Percentiles rank a stretch among this genome's conserved stretches.
These are phyloP conservation scores for Leptarthrus brevirostris DNA, from an alignment of 2,888 invertebrate genomes.

Conservation along the genomic window DNA sequence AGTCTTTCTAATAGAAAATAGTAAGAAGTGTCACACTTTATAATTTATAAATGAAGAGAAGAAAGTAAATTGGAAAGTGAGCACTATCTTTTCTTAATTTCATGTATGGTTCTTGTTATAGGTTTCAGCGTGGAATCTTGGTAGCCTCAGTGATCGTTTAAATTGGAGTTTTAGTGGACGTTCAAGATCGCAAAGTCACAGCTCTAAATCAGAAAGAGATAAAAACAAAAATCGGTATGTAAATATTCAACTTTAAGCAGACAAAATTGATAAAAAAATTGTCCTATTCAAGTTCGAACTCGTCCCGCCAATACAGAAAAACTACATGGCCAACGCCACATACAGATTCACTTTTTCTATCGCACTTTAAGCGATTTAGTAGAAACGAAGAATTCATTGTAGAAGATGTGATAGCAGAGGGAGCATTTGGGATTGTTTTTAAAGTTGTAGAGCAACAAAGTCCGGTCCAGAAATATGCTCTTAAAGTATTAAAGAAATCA, in stretches of 20 bases:
- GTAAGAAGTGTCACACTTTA: no score
- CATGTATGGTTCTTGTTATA: slow-evolving; percentile 53
- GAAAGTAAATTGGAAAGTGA: no score
- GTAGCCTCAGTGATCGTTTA: slow-evolving; percentile 59
- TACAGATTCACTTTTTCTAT: slow-evolving; percentile 85
- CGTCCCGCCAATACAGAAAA: slow-evolving; percentile 66
- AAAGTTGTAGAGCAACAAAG: slow-evolving; percentile 77
- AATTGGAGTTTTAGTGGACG: slow-evolving; percentile 60
- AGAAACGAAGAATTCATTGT: slow-evolving; percentile 72
- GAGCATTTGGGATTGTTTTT: slow-evolving; percentile 91
- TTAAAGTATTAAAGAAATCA: slow-evolving; percentile 86
- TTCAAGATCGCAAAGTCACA: slow-evolving; percentile 37
- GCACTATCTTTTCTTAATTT: no score
- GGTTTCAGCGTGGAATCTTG: slow-evolving; percentile 62
- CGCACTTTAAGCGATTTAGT: slow-evolving; percentile 82
- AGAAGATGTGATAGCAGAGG: slow-evolving; percentile 82
- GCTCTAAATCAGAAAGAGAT: slow-evolving; percentile 37
- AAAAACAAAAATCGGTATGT: slow-evolving; percentile 46
- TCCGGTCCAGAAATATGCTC: slow-evolving; percentile 73
- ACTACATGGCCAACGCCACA: slow-evolving; percentile 87
- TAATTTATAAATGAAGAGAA: no score
- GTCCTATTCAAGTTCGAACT: slow-evolving; percentile 47
- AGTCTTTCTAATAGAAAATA: no score
- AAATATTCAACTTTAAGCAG: background rate
- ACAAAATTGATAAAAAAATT: no score